Base-by-base conservation (phyloP, 2,797 vertebrate species). In the Lepus townsendii region DNA sequence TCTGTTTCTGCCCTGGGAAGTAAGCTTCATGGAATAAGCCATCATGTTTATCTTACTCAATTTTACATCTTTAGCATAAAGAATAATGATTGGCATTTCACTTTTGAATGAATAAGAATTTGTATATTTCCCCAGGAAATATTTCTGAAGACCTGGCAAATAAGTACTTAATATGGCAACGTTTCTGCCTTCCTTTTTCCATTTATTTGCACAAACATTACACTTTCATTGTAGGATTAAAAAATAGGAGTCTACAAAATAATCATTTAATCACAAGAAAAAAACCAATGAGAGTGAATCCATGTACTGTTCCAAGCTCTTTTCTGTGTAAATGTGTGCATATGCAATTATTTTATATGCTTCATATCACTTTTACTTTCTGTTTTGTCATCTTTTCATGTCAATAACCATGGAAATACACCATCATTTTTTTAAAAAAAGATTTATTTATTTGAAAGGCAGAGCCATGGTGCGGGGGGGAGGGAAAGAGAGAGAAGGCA, bases 281-380 rank as follows among this genome's bases (percentile, higher is more conserved):
- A 93, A 83, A 65, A 95, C 80, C 32, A 57, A 9, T 57, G 85
- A 79, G 30, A 83, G 72, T 79, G 68, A 95, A 35, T 93, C 82
- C 77, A 47, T 66, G 19, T 57, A 94, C 50, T 52, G 9, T 92
- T 94, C 19, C 7, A 27, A 65, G 42, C 19, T 92, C 88, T 87
- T 69, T 35, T 17, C 7, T n/a, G 62, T 78, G 60, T 11, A 82
- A 86, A 92, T 68, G 63, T 68, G 73, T 83, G 57, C 66, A 72
- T 47, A 32, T 60, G 16, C 35, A 91, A 69, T 92, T 95, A 69
- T 93, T 91, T 95, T 93, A 83, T 95, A 42, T 50, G 22, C 13
- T 57, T 27, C 83, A 52, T 80, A 47, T 42, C 77, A 75, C 19
- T 72, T 94, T 83, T 78, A 54, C 69, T 78, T 77, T 73, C 42